phyloP scores from a whole-genome alignment of 2,113 vertebrate species.

The Hyaena hyaena region DNA sequence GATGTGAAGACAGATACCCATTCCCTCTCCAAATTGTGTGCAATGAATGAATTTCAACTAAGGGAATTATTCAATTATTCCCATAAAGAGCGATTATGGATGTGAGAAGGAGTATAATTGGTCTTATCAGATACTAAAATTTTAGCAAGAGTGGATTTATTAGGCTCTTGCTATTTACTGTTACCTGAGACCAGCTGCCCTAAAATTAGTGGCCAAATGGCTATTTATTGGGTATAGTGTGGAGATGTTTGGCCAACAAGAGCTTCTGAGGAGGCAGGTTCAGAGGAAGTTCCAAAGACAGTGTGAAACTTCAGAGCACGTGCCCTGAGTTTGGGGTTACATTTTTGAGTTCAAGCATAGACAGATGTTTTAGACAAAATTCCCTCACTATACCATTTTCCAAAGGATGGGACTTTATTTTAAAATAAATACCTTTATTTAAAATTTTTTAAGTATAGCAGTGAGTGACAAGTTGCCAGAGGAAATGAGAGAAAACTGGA shows the following conservation, averaged over 20 bases:
- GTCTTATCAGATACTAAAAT: not conserved
- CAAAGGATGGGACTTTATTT: not conserved
- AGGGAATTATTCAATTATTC: slow-evolving; percentile 12
- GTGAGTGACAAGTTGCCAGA: not conserved
- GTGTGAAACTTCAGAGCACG: not conserved
- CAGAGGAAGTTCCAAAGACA: not conserved
- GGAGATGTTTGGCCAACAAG: not conserved
- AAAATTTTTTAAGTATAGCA: not conserved
- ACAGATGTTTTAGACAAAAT: not conserved
- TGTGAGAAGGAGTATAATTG: not conserved
- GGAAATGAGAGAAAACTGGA: not conserved
- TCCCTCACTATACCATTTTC: not conserved
- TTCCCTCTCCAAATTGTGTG: not conserved
- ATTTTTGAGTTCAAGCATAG: not conserved
- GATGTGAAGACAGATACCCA: not conserved
- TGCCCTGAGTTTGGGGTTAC: not conserved
- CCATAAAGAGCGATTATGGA: not conserved
- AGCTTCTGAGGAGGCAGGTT: not conserved
- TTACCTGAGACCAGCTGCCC: not conserved
- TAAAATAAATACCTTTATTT: not conserved
- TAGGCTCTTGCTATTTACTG: not conserved
- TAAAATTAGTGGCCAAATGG: not conserved
- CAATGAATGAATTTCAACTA: not conserved
- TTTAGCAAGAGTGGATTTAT: not conserved
- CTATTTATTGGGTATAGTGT: not conserved